These are phyloP conservation scores for Macroramphosus scolopax DNA, from an alignment of 2,797 vertebrate genomes.

Conservation along the genomic window DNA sequence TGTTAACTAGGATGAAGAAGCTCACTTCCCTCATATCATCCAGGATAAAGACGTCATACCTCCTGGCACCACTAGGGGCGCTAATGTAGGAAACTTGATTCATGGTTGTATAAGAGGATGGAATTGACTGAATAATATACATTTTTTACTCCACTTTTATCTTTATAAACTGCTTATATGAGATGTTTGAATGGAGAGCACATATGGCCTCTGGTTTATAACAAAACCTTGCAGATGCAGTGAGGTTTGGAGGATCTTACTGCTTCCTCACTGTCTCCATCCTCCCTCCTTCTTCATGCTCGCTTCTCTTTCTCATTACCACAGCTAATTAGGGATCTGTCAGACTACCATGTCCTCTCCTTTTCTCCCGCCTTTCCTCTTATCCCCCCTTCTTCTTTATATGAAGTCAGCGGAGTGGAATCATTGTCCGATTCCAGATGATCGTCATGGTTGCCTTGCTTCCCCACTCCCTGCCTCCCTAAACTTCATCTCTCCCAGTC, in stretches of 20 bases:
- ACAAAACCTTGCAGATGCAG: conserved; percentile 6
- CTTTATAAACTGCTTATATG: no score
- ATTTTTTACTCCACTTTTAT: no score
- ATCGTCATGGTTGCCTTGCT: conserved; percentile 42
- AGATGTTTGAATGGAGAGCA: no score
- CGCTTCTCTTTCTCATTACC: conserved; percentile 34
- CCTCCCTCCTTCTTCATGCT: neutral
- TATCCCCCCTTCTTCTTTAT: conserved; percentile 6
- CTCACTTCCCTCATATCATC: no score
- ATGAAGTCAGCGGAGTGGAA: conserved; percentile 36
- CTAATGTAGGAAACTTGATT: no score
- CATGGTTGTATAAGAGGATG: no score
- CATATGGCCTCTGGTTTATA: neutral
- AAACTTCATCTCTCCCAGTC: conserved; percentile 26
- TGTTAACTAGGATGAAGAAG: no score
- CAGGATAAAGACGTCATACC: no score
- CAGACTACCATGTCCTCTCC: conserved; percentile 24
- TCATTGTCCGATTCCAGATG: conserved; percentile 46
- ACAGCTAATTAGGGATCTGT: conserved; percentile 57
- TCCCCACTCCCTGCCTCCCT: neutral
- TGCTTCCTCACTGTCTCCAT: neutral
- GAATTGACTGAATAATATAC: no score
- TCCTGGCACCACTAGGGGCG: no score
- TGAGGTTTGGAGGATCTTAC: conserved; percentile 6
- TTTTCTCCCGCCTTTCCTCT: conserved; percentile 3